These are phyloP conservation scores for Drosophila repletoides DNA, from an alignment of 1,140 invertebrate genomes.

Conservation along the genomic window DNA sequence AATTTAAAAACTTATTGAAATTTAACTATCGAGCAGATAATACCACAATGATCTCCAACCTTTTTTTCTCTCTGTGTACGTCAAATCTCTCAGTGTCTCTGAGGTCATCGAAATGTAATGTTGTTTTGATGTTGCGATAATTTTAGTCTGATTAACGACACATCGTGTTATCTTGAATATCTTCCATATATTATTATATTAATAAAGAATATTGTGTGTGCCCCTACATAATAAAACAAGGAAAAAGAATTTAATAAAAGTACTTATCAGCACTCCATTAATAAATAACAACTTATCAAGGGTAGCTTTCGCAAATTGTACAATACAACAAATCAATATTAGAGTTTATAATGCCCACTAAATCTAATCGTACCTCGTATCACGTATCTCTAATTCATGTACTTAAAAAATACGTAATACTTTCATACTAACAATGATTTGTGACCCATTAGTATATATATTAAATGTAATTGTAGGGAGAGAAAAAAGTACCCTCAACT, in stretches of 20 bases:
- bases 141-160: neutral
- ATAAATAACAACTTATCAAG: conserved; percentile 30
- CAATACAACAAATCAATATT: conserved; percentile 24
- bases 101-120: too few species aligned
- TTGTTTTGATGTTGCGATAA: conserved; percentile 1
- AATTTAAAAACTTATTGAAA: too few species aligned
- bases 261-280: conserved; percentile 9
- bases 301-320: neutral
- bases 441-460: too few species aligned
- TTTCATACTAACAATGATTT: neutral
- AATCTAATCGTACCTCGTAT: conserved; percentile 35
- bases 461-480: too few species aligned
- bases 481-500: too few species aligned
- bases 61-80: too few species aligned
- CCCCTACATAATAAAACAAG: too few species aligned
- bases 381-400: neutral
- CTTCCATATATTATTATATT: neutral
- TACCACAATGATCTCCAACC: too few species aligned
- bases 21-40: too few species aligned
- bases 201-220: too few species aligned
- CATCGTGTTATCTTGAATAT: neutral
- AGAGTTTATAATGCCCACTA: conserved; percentile 11
- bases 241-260: too few species aligned
- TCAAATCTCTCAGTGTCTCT: too few species aligned
- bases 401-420: neutral